phyloP scores from a whole-genome alignment of 2,797 vertebrate species.

The Melanogrammus aeglefinus region DNA sequence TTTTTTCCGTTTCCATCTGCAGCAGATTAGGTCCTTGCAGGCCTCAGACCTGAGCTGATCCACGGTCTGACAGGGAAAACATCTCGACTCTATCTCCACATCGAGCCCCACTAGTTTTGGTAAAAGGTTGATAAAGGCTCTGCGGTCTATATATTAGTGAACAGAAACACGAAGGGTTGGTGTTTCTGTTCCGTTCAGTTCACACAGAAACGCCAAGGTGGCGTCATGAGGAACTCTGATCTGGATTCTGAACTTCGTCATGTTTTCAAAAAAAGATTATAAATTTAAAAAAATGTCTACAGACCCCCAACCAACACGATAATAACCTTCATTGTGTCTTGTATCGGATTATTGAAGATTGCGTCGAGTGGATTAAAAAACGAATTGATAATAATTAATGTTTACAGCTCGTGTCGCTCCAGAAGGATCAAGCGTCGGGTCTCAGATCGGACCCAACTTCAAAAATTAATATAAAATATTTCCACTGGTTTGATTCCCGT shows the following conservation, averaged over 20 bases:
- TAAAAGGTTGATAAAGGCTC: conserved; percentile 21
- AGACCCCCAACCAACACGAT: conserved; percentile 57
- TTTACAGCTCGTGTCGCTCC: conserved; percentile 27
- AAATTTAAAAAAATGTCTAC: conserved; percentile 85
- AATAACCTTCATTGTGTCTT: conserved; percentile 69
- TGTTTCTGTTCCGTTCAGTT: conserved; percentile 56
- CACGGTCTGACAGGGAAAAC: too few species aligned
- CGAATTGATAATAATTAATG: conserved; percentile 55
- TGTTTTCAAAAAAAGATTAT: conserved; percentile 98
- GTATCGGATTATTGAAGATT: conserved; percentile 47
- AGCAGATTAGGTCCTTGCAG: neutral
- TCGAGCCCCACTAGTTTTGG: neutral
- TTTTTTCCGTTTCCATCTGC: neutral
- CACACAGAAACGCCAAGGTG: conserved; percentile 87
- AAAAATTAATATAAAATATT: conserved; percentile 89
- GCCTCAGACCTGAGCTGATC: too few species aligned
- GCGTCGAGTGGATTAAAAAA: conserved; percentile 21
- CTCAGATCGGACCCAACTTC: conserved; percentile 51
- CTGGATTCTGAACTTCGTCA: conserved; percentile 92
- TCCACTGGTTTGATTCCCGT: rapidly evolving
- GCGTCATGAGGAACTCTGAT: conserved; percentile 78
- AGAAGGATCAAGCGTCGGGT: conserved; percentile 67
- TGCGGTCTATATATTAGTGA: conserved; percentile 11
- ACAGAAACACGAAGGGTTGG: neutral
- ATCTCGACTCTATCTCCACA: neutral